Evolutionary conservation across 2,888 invertebrate species (phyloP), one percentile per base, ranked within the genome.

Genomic region (Netelia inedita): DNA sequence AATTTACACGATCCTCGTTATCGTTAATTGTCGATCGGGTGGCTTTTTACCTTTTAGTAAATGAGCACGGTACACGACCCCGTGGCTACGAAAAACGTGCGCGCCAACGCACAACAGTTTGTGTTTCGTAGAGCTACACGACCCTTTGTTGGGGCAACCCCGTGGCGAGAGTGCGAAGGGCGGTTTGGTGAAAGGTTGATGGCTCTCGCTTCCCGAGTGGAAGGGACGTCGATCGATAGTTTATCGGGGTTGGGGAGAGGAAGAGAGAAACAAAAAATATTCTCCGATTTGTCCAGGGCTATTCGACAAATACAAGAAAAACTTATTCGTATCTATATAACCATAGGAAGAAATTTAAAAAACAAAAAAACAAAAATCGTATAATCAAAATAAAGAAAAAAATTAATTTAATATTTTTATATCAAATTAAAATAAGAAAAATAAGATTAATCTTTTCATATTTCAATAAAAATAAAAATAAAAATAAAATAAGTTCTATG

Each of bases 211-310:
- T 28, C 28, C 66, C 19, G 50, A 41, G 35, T 16, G 28, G 61
- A 21, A 21, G n/a, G 63, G n/a, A 57, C 41, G 28, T 71, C 83
- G 80, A 83, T 83, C 83, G 83, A 83, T 83, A 83, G 46, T 83
- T 72, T 8, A 61, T 72, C 66, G 16, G 23, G 14, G 35, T 71
- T 41, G 71, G 41, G 53, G 53, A 5, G 16, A 19, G 57, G 55
- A 41, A 14, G 61, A 35, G 14, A 41, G 28, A 35, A 55, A 28
- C 43, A 66, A 43, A 43, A 43, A 82, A 14, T 28, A 57, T 35
- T 19, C 43, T 68, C 66, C 35, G 41, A 65, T 65, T 63, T 59
- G 35, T 76, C 21, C 21, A 50, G 59, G 16, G 11, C 46, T 41
- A 43, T 59, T 11, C 41, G 61, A 21, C 16, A 63, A 55, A 41